phyloP scores from a whole-genome alignment of 2,797 vertebrate genomes.

The Chromis chromis region DNA sequence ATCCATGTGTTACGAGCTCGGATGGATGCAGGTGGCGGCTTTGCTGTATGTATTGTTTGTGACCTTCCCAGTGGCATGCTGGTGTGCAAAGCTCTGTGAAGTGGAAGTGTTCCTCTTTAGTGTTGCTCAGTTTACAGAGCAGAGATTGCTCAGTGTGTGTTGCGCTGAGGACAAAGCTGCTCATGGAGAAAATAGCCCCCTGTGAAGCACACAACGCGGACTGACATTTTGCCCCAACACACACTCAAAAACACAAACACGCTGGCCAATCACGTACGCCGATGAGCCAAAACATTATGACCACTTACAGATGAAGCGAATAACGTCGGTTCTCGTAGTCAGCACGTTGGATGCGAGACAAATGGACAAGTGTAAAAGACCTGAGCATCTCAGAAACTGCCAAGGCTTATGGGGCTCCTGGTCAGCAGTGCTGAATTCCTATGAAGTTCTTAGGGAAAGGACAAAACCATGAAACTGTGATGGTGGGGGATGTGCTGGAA shows the following conservation, averaged over 20 bases:
- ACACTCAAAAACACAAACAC: conserved; percentile 36
- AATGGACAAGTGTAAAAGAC: not conserved
- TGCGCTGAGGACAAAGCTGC: conserved; percentile 66
- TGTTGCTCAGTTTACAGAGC: conserved; percentile 67
- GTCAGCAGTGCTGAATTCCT: not conserved
- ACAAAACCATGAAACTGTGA: no score
- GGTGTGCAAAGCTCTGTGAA: conserved; percentile 69
- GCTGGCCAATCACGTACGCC: conserved; percentile 7
- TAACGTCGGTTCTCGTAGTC: not conserved
- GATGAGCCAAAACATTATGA: conserved; percentile 22
- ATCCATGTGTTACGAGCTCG: conserved; percentile 12
- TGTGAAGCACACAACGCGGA: conserved; percentile 53
- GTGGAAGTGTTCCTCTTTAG: conserved; percentile 71
- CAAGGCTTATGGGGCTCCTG: not conserved
- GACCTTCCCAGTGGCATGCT: conserved; percentile 64
- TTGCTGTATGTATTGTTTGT: conserved; percentile 41
- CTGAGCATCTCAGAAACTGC: not conserved
- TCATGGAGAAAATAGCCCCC: conserved; percentile 78
- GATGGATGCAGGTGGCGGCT: conserved; percentile 38
- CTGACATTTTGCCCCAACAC: conserved; percentile 57
- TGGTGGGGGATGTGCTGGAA: no score
- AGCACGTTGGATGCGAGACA: not conserved
- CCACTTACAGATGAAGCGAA: conserved; percentile 1
- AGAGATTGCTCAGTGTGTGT: conserved; percentile 62
- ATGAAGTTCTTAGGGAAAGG: no score